These are phyloP conservation scores for Nematopogon swammerdamellus DNA, from an alignment of 2,888 invertebrate species.

Conservation along the genomic window DNA sequence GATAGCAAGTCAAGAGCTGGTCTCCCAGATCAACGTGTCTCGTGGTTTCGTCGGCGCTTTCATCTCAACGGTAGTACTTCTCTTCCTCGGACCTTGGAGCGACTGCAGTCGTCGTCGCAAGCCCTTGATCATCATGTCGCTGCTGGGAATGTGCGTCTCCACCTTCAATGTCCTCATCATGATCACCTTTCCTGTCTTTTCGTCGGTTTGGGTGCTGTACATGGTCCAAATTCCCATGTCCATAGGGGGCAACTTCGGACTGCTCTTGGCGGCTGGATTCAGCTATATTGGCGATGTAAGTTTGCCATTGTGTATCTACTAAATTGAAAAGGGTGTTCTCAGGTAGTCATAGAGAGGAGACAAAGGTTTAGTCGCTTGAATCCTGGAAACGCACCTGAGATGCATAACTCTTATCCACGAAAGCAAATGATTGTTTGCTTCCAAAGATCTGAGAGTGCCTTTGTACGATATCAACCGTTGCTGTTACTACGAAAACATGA, in stretches of 20 bases:
- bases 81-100: conserved; percentile 62
- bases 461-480: too few species aligned
- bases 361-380: too few species aligned
- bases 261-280: conserved; percentile 72
- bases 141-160: conserved; percentile 52
- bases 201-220: conserved; percentile 38
- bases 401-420: too few species aligned
- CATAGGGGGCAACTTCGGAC: conserved; percentile 64
- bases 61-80: conserved; percentile 58
- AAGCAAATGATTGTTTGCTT: too few species aligned
- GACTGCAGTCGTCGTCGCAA: conserved; percentile 58
- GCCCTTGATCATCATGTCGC: conserved; percentile 52
- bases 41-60: conserved; percentile 45
- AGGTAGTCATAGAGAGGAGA: too few species aligned
- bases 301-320: too few species aligned
- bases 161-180: conserved; percentile 40
- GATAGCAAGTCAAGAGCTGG: conserved; percentile 54
- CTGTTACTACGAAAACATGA: too few species aligned
- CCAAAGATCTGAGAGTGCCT: too few species aligned
- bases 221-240: conserved; percentile 63
- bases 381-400: too few species aligned
- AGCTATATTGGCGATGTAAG: conserved; percentile 78
- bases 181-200: conserved; percentile 39
- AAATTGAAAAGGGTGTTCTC: too few species aligned
- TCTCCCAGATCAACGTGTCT: conserved; percentile 66